These are phyloP conservation scores for Eunapius fragilis DNA, from an alignment of 37 sponge, comb jelly and placozoan species.

Conservation along the genomic window DNA sequence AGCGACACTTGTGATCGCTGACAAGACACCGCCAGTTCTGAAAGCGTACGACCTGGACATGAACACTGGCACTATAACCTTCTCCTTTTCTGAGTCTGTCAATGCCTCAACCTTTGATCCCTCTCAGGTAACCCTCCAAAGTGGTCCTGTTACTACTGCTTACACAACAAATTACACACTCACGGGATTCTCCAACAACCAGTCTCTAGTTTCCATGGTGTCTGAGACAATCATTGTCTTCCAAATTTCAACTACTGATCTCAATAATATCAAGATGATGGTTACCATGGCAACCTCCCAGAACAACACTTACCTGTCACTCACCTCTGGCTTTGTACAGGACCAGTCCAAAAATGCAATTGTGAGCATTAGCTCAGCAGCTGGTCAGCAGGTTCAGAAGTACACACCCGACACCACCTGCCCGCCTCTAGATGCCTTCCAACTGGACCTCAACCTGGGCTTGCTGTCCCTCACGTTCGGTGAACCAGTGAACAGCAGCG, in stretches of 20 bases:
- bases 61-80: conserved; percentile 56
- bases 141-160: not conserved
- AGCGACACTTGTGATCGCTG: conserved; percentile 29
- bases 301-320: conserved; percentile 59
- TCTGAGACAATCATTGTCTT: conserved; percentile 44
- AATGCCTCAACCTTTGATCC: conserved; percentile 55
- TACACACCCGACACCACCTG: conserved; percentile 68
- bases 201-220: not conserved
- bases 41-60: conserved; percentile 63
- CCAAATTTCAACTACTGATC: conserved; percentile 54
- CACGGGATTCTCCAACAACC: conserved; percentile 22
- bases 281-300: conserved; percentile 55
- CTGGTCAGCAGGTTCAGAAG: conserved; percentile 6
- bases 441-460: conserved; percentile 62
- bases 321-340: conserved; percentile 48
- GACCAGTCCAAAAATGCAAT: conserved; percentile 78
- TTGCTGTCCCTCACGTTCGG: conserved; percentile 64
- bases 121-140: conserved; percentile 60
- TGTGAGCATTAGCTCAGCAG: conserved; percentile 2
- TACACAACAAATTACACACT: conserved; percentile 17
- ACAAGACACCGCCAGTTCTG: conserved; percentile 65
- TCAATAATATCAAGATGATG: conserved; percentile 67
- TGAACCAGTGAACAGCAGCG: conserved; percentile 81
- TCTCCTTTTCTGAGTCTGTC: conserved; percentile 87
- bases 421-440: conserved; percentile 54